Evolutionary conservation across 2,888 invertebrate genomes (phyloP), one percentile per base, ranked within the genome.

Genomic region (Ptilodon capucinus): DNA sequence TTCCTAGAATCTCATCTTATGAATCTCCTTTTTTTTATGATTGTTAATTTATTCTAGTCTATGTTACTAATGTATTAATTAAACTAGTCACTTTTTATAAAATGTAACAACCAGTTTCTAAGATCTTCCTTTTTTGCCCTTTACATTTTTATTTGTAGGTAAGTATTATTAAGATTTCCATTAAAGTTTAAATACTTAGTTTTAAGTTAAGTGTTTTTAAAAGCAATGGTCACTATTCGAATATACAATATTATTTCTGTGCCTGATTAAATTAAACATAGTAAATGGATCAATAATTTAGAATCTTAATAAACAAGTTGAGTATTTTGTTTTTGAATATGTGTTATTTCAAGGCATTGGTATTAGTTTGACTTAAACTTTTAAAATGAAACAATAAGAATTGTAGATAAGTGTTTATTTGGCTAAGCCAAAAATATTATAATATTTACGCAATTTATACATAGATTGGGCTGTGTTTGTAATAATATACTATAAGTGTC

Each of bases 381-480:
- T 14, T 17, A 9, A 35, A 61, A 48, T 52, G 11, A 61, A 65
- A 63, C 47, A 30, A 51, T 35, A 9, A 46, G 38, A 57, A 54
- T 51, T 18, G 49, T 64, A 61, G 52, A 60, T 55, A 59, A 57
- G 51, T 71, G 40, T 40, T 71, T 70, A 73, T 70, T 71, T 74
- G 73, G 68, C 66, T 61, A 64, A 68, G 69, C 69, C 68, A 72
- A 63, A 55, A 39, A 51, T 54, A 63, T 35, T 41, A 40, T 44
- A 47, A 28, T 57, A 34, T 43, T 46, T n/a, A 55, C 57, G 41
- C 48, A 60, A 51, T 49, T 51, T 56, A 64, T 62, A 54, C 55
- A 59, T 67, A 28, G 28, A 14, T 32, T 64, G 51, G 62, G 68
- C 66, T 72, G 70, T 74, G 68, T 63, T 49, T 64, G 40, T 54